Evolutionary conservation across 1,140 invertebrate species (phyloP).

Genomic region (Pseudoatta argentina): DNA sequence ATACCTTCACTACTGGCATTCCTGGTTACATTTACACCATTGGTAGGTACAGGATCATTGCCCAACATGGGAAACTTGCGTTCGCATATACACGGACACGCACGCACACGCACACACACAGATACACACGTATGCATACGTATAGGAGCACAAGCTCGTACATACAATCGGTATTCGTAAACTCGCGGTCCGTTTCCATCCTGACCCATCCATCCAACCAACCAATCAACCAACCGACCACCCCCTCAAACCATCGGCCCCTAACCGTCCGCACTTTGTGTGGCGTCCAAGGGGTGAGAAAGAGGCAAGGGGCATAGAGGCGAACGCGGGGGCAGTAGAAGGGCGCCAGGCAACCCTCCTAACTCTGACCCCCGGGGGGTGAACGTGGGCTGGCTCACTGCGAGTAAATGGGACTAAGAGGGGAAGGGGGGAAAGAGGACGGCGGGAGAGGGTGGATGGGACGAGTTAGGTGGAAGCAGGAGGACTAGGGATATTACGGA

Average conservation of each 20-base stretch:
- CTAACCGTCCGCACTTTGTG: slow-evolving; percentile 82
- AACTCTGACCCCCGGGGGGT: slow-evolving; percentile 79
- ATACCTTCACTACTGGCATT: slow-evolving; percentile 64
- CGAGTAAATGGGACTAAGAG: too few species aligned
- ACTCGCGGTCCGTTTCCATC: slow-evolving; percentile 76
- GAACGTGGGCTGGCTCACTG: slow-evolving; percentile 12
- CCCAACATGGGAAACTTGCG: slow-evolving; percentile 48
- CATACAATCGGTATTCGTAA: slow-evolving; percentile 66
- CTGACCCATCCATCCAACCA: slow-evolving; percentile 61
- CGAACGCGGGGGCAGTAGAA: slow-evolving; percentile 69
- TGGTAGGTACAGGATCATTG: slow-evolving; percentile 66
- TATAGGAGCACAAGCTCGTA: not conserved
- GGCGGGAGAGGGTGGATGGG: not conserved
- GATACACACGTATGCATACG: too few species aligned
- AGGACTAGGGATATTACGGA: slow-evolving; percentile 78
- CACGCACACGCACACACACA: not conserved
- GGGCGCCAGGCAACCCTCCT: slow-evolving; percentile 83
- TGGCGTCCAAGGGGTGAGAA: slow-evolving; percentile 73
- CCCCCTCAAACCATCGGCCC: slow-evolving; percentile 66
- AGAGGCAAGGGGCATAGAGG: slow-evolving; percentile 64
- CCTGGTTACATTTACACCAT: slow-evolving; percentile 68
- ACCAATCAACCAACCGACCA: slow-evolving; percentile 54
- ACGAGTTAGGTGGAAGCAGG: slow-evolving; percentile 77
- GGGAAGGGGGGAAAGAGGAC: slow-evolving; percentile 61
- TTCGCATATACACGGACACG: not conserved